A percentile compares a stretch with the other conserved stretches of the same genome.
These are phyloP conservation scores for Philhelius pedissequus DNA, from an alignment of 2,888 invertebrate species.

Conservation along the genomic window DNA sequence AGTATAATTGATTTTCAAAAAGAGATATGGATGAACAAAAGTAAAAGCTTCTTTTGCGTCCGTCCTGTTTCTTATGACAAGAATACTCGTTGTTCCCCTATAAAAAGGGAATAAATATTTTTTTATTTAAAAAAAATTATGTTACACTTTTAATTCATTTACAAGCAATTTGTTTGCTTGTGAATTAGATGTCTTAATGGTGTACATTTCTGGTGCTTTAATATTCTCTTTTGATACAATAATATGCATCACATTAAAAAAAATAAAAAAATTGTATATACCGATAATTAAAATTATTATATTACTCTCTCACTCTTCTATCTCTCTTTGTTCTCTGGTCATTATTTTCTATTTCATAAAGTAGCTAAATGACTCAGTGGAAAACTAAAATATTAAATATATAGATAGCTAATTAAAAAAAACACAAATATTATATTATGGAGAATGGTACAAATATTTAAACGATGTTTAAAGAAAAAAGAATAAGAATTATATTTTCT, in stretches of 20 bases:
- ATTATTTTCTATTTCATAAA: conserved; percentile 35
- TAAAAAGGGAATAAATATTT: background rate
- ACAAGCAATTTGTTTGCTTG: conserved; percentile 30
- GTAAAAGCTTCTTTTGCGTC: background rate
- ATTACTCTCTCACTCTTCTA: conserved; percentile 31
- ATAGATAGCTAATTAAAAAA: conserved; percentile 56
- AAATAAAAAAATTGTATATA: background rate
- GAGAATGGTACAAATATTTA: conserved; percentile 67
- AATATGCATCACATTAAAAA: conserved; percentile 24
- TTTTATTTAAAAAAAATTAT: background rate
- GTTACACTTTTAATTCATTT: background rate
- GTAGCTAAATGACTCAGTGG: conserved; percentile 34
- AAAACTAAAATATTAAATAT: conserved; percentile 28
- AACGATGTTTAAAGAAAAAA: conserved; percentile 53
- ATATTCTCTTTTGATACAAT: conserved; percentile 40
- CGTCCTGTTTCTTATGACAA: conserved; percentile 42
- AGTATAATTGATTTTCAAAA: conserved; percentile 16
- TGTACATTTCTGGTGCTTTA: conserved; percentile 49
- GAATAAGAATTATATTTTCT: conserved; percentile 51
- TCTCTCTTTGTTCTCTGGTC: conserved; percentile 15
- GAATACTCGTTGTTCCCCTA: conserved; percentile 56
- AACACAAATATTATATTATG: conserved; percentile 33
- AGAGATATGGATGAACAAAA: conserved; percentile 7
- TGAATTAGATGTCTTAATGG: conserved; percentile 13
- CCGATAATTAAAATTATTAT: background rate